Evolutionary conservation across 2,797 vertebrate genomes (phyloP).

Genomic region (Sarcoramphus papa): DNA sequence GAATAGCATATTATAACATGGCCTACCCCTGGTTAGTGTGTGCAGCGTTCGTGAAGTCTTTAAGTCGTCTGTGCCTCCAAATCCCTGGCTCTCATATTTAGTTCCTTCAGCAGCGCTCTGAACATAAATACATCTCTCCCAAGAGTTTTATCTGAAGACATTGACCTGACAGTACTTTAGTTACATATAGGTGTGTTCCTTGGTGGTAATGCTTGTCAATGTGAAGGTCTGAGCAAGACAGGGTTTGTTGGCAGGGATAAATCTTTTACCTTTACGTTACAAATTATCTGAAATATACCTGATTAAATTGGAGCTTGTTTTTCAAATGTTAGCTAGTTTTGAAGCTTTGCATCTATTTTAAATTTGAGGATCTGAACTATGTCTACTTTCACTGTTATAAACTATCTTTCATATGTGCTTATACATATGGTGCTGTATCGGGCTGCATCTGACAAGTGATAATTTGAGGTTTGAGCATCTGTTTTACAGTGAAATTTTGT

Average conservation of each 20-base stretch:
- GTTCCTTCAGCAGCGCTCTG: not conserved
- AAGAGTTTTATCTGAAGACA: not conserved
- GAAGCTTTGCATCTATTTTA: not conserved
- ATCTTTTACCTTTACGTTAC: not conserved
- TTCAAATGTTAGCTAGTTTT: not conserved
- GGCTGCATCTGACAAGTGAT: not conserved
- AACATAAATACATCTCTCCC: not conserved
- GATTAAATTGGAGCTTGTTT: not conserved
- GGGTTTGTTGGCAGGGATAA: not conserved
- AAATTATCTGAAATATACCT: not conserved
- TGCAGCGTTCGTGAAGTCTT: not conserved
- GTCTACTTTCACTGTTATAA: not conserved
- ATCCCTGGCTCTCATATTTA: not conserved
- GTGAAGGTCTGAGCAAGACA: not conserved
- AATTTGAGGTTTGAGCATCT: not conserved
- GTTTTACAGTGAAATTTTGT: not conserved
- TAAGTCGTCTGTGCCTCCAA: not conserved
- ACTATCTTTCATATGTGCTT: not conserved
- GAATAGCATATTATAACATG: not conserved
- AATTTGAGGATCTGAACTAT: not conserved
- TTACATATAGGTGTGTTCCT: not conserved
- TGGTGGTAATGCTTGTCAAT: not conserved
- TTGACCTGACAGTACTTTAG: not conserved
- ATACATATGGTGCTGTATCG: not conserved
- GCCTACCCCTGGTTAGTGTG: not conserved